Percentiles rank a stretch among this genome's conserved stretches.
Evolutionary conservation across 2,888 invertebrate genomes (phyloP).

Genomic region (Synergus japonicus): DNA sequence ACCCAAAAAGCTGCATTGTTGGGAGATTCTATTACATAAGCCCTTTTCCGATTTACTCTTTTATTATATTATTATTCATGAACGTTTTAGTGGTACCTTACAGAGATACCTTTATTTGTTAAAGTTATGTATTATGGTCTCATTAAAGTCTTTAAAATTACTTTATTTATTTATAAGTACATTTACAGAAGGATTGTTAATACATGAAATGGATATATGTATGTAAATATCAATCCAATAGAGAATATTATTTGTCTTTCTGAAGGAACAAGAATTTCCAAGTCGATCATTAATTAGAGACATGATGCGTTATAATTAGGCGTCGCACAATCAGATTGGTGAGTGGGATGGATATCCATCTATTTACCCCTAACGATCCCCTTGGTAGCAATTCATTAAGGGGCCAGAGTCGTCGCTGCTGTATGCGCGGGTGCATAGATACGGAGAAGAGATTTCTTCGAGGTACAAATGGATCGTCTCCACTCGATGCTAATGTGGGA

Average conservation of each 20-base stretch:
- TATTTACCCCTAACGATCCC: slow-evolving; percentile 71
- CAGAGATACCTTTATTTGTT: too few species aligned
- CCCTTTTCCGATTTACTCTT: not conserved
- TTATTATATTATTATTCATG: not conserved
- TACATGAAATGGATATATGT: too few species aligned
- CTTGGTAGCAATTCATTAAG: slow-evolving; percentile 73
- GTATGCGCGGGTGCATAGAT: slow-evolving; percentile 51
- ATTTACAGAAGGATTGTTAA: too few species aligned
- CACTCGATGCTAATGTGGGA: slow-evolving; percentile 36
- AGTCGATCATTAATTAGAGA: slow-evolving; percentile 68
- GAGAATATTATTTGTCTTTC: slow-evolving; percentile 12
- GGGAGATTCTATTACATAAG: not conserved
- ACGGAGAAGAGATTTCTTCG: slow-evolving; percentile 60
- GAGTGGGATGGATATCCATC: slow-evolving; percentile 68
- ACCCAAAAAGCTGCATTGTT: not conserved
- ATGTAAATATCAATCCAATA: too few species aligned
- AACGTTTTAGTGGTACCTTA: not conserved
- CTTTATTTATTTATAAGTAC: too few species aligned
- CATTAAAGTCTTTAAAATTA: too few species aligned
- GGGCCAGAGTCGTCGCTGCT: slow-evolving; percentile 54
- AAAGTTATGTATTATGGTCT: too few species aligned
- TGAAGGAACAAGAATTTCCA: slow-evolving; percentile 46
- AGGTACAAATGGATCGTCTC: slow-evolving; percentile 61
- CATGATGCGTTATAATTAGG: slow-evolving; percentile 71
- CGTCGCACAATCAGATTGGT: slow-evolving; percentile 69